Percentiles rank a stretch among this genome's conserved stretches.
Evolutionary conservation across 2,113 vertebrate genomes (phyloP).

Genomic region (Candoia aspera): DNA sequence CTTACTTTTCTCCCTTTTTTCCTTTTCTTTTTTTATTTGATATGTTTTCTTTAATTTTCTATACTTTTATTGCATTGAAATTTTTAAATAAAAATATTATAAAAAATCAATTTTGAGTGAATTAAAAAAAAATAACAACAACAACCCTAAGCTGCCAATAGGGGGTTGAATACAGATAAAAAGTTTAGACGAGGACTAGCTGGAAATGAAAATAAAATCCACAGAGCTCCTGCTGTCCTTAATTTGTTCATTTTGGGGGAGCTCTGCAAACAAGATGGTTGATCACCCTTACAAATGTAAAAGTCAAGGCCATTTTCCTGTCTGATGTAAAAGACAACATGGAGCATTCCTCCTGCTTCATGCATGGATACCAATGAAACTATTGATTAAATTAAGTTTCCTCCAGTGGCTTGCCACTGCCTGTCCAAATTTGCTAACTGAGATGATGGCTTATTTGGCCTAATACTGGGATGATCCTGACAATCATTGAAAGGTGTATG

Average conservation of each 20-base stretch:
- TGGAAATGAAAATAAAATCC: not conserved
- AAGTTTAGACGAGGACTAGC: not conserved
- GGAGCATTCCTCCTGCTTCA: no score
- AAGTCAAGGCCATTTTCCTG: no score
- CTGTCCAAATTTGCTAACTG: no score
- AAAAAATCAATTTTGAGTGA: not conserved
- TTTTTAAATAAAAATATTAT: no score
- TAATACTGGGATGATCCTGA: no score
- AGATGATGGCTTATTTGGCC: no score
- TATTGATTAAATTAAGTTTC: no score
- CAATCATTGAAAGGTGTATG: not conserved
- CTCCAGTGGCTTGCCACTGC: no score
- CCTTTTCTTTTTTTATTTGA: not conserved
- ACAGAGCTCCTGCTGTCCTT: not conserved
- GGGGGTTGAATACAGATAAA: not conserved
- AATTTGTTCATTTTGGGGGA: rapidly evolving
- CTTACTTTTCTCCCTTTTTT: not conserved
- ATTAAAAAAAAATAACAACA: not conserved
- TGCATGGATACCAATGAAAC: no score
- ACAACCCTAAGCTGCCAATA: not conserved
- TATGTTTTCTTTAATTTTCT: not conserved
- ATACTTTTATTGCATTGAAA: not conserved
- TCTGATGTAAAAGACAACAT: no score
- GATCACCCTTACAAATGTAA: not conserved
- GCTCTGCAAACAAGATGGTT: not conserved